Base-by-base conservation (phyloP, 2,888 invertebrate species). In the Lagria hirta region DNA sequence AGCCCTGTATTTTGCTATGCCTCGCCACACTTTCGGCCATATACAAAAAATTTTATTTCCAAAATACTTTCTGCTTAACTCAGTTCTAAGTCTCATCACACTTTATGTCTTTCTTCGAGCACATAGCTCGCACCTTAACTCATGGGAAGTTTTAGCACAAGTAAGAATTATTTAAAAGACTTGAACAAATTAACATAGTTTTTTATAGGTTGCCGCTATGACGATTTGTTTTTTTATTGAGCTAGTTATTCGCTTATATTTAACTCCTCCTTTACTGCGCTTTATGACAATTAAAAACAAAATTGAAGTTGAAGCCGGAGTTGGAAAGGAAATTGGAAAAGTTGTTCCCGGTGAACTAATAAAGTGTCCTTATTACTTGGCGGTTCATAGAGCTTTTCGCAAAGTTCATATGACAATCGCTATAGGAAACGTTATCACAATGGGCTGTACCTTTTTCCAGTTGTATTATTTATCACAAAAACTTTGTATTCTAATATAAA, bases 1-100 rank as follows among this genome's bases (percentile, higher is more conserved):
- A 35, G 84, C 91, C 40, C 75, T 93, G 37, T 93, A 88, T 73
- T 91, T 92, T 73, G 81, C 83, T 4, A 75, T 93, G 52, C 90
- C 92, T 0, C 81, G 93, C 10, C 90, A 91, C 61, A 84, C 84
- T 52, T 93, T 94, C 70, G 92, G 91, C 0, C 83, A 85, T 57
- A 88, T 93, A 8, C 93, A 94, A 69, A 83, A 87, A 49, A 82
- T 88, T 22, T 74, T 93, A 43, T 93, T 93, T 69, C 93, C 93
- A 1, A 83, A 84, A 61, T 92, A 91, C 73, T 92, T 90, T 72
- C 79, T 86, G 8, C 75, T 90, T 61, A 91, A 90, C 66, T 80
- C 87, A 7, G 67, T 79, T 49, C 74, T 90, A 46, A 88, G 88
- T 64, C 77, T 89, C 26, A 73, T 82, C 22, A 88, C 86, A 0